These are phyloP conservation scores for Lasioglossum baleicum DNA, from an alignment of 1,140 invertebrate genomes.

Conservation along the genomic window DNA sequence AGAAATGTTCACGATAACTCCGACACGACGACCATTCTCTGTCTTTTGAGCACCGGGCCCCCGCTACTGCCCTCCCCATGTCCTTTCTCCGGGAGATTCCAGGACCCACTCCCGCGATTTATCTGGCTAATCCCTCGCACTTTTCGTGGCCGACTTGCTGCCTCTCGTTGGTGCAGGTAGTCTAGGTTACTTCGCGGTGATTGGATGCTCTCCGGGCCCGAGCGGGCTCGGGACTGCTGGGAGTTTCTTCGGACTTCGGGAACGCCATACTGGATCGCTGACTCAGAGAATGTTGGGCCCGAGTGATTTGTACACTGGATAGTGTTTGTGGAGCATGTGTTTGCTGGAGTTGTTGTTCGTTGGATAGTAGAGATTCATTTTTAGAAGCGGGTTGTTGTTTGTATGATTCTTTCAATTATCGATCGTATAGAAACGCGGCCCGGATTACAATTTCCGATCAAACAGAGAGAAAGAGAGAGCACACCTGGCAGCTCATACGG, in stretches of 20 bases:
- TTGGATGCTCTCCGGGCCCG: neutral
- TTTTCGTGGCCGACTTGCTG: conserved; percentile 58
- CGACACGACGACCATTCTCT: conserved; percentile 37
- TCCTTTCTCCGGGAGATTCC: conserved; percentile 22
- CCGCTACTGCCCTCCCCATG: too few relatives aligned
- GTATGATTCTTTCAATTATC: too few relatives aligned
- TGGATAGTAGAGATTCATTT: too few relatives aligned
- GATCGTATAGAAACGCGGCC: too few relatives aligned
- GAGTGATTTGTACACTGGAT: too few relatives aligned
- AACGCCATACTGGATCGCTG: neutral
- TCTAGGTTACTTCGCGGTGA: conserved; percentile 22
- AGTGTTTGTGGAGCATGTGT: too few relatives aligned
- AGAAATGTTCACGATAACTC: conserved; percentile 73
- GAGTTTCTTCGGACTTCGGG: neutral
- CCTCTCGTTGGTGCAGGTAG: conserved; percentile 46
- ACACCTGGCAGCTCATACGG: neutral
- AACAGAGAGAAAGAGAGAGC: too few relatives aligned
- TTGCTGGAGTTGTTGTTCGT: too few relatives aligned
- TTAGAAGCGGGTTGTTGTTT: too few relatives aligned
- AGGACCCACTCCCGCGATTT: conserved; percentile 54
- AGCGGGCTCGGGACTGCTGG: neutral
- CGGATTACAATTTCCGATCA: too few relatives aligned
- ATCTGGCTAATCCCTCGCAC: conserved; percentile 67
- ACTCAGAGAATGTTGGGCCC: too few relatives aligned
- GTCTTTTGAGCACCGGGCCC: neutral